phyloP scores from a whole-genome alignment of 2,113 vertebrate species.

The Circaetus gallicus region DNA sequence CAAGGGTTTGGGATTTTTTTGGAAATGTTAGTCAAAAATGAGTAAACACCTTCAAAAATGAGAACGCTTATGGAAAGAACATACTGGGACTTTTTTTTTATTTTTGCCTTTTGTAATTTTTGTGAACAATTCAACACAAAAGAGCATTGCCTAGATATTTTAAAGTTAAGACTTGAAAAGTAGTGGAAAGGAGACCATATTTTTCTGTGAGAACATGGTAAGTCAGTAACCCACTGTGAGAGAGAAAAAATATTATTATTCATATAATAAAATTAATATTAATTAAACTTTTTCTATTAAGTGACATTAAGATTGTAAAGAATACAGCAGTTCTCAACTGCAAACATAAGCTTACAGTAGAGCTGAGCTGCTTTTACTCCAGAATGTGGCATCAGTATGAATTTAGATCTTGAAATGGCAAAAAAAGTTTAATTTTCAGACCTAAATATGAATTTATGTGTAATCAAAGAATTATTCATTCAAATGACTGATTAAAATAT shows the following conservation, averaged over 20 bases:
- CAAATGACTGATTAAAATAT: too few species aligned
- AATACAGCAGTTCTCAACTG: too few species aligned
- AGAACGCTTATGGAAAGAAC: not conserved
- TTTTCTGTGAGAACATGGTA: not conserved
- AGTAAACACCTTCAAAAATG: not conserved
- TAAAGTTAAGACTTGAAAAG: not conserved
- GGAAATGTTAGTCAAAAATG: not conserved
- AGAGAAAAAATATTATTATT: not conserved
- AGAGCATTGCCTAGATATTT: not conserved
- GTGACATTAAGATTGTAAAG: not conserved
- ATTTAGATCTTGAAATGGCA: too few species aligned
- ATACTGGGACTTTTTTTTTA: not conserved
- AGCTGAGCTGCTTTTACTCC: too few species aligned
- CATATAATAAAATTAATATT: not conserved
- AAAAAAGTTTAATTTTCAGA: too few species aligned
- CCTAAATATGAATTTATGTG: too few species aligned
- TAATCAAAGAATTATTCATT: too few species aligned
- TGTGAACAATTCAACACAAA: not conserved
- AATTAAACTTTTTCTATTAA: not conserved
- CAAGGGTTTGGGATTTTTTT: not conserved
- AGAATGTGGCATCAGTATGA: too few species aligned
- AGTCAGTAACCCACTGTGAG: not conserved
- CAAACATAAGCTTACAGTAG: too few species aligned
- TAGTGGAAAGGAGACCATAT: not conserved
- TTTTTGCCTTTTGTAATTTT: not conserved